Base-by-base conservation (phyloP, 2,888 invertebrate species). In the Limnephilus auricula region DNA sequence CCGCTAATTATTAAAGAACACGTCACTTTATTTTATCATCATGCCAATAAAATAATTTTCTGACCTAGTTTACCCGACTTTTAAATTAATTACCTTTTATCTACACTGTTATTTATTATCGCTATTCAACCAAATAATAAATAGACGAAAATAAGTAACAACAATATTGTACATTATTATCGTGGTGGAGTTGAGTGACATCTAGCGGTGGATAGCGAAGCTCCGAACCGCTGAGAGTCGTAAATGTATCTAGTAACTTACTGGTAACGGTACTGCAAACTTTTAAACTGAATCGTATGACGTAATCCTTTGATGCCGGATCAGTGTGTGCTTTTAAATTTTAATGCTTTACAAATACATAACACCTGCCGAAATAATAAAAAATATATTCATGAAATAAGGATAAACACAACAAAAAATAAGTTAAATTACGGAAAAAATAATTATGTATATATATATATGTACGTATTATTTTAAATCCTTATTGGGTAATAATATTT, bases 201-300 rank as follows among this genome's bases (percentile, higher is more conserved):
- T 83, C 86, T 79, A n/a, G 32, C 37, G 86, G 88, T 31, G 37
- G 82, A 82, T 88, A 88, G 84, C 78, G 65, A 50, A 89, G 84
- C 31, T 78, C 79, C 85, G n/a, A 12, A n/a, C 78, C 90, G 65
- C 31, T 50, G 30, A 85, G 85, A 30, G 82, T 40, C 85, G 5
- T 85, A 37, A 37, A 80, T 80, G 31, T 80, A 80, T 31, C 32
- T 80, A 65, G 34, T 82, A 82, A 18, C 31, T 37, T n/a, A 32
- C n/a, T 40, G 6, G 10, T 78, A 40, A 50, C 86, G 86, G 86
- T 65, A 87, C 15, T 12, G 34, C 31, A 87, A 87, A 87, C 87
- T 32, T 65, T 87, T 34, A 34, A 87, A 87, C 65, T 45, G 65
- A 87, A 87, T 65, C 65, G 15, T 85, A 40, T 85, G 37, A 85